Base-by-base conservation (phyloP, 2,797 vertebrate species). In the Synanceia verrucosa region DNA sequence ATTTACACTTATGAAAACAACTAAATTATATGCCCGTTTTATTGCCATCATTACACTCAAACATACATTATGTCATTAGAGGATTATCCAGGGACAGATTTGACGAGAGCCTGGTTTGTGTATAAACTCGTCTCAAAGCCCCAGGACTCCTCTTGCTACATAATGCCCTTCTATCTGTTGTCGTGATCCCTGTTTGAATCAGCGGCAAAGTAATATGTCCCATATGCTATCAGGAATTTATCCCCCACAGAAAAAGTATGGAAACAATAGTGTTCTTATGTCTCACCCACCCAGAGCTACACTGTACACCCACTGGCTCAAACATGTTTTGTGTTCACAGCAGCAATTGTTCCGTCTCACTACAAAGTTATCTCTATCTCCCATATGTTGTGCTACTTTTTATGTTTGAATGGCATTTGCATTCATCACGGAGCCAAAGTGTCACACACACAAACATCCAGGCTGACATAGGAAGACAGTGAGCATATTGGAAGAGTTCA, bases 211-310 rank as follows among this genome's bases (percentile, higher is more conserved):
- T 91, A 91, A 92, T 90, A 69, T 83, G 70, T 86, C 89, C 85
- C 86, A 91, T 81, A 91, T 92, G 88, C 82, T 84, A 83, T 57
- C 28, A 82, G 82, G 86, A 89, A 87, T 89, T 73, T 78, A 79
- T 79, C 78, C 69, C 53, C 44, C 31, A 47, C 50, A 57, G 70
- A 85, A 78, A 84, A 84, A 86, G 76, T 89, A 86, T 90, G 87
- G 87, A 90, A 90, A 89, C 65, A 88, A 87, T 87, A 89, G 76
- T 73, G 68, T 70, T 69, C 66, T 83, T 79, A 60, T 43, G 81
- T 84, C 81, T 79, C 61, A 57, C 33, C 70, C 69, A 76, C 59
- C 66, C 72, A 82, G 50, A 86, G 78, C 81, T 79, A 56, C 60
- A 55, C 33, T 64, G 18, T 26, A 52, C 19, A 58, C 11, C 55